Base-by-base conservation (phyloP, 2,888 invertebrate genomes). In the Agrochola litura region DNA sequence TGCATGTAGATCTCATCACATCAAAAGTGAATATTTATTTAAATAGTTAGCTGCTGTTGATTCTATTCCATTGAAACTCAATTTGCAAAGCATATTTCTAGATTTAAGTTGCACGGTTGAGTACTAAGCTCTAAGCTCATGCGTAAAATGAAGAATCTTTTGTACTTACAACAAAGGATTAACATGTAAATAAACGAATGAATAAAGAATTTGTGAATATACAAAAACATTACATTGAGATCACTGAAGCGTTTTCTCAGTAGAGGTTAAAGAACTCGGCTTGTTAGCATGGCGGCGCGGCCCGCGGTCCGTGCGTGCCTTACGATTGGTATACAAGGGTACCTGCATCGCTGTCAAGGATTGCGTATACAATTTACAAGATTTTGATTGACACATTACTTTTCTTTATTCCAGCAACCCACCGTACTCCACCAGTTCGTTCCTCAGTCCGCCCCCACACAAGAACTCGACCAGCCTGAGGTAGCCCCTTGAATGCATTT, bases 371-470 rank as follows among this genome's bases (percentile, higher is more conserved):
- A 65, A 37, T 77, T 68, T 41, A 25, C 16, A 61, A 54, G 25
- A 71, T 19, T 58, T 19, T 81, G 58, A 65, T 81, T 65, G 66
- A 71, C 12, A 79, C 49, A 22, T 66, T 73, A 60, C 76, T 86
- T 74, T 72, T 77, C 71, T 85, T 80, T 60, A 77, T 93, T 94
- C 63, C 92, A 96, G 96, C 96, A 96, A 89, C 90, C 93, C 41
- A 92, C 93, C 63, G 91, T 95, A 58, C 92, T 96, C 73, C 96
- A 96, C 84, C 96, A 96, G 87, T 96, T 96, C 86, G 94, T 96
- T 61, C 96, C 96, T 4, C 96, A 96, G 88, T 89, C 95, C 12
- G 96, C 96, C 14, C 96, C 96, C n/a, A 95, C 96, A 10, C 96
- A 96, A 81, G 96, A 96, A 82, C 86, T 96, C 78, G 96, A 96